Conservation (phyloP, 2,888 invertebrate genomes). For the Marasmarcha lunaedactyla region DNA sequence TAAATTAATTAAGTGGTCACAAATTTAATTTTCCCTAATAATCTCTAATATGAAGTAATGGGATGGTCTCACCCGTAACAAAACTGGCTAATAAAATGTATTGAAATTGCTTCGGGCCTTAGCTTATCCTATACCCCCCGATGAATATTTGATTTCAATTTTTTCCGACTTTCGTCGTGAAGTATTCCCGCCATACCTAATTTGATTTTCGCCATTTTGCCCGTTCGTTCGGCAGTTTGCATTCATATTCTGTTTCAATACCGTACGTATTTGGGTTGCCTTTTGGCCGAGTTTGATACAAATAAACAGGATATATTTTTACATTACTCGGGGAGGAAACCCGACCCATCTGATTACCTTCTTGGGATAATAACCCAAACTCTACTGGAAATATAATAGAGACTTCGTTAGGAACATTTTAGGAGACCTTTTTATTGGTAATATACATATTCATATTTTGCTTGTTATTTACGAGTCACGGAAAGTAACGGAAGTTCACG, state of each 20-base stretch:
- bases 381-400: constrained; percentile 22
- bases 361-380: constrained; percentile 53
- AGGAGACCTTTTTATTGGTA: constrained; percentile 8
- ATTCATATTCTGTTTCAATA: constrained; percentile 68
- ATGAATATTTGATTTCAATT: constrained; percentile 72
- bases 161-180: constrained; percentile 67
- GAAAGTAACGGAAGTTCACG: too few relatives aligned
- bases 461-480: too few relatives aligned
- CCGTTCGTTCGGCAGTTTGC: constrained; percentile 65
- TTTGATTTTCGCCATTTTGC: constrained; percentile 68
- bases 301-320: constrained; percentile 69
- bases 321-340: constrained; percentile 59
- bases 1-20: neutral
- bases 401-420: constrained; percentile 37
- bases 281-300: constrained; percentile 63
- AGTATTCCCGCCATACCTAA: constrained; percentile 70
- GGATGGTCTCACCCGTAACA: constrained; percentile 9
- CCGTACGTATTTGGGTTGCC: constrained; percentile 58
- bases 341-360: constrained; percentile 67
- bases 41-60: constrained; percentile 4
- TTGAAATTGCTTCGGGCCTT: constrained; percentile 63
- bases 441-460: too few relatives aligned
- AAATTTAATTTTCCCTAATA: neutral
- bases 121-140: constrained; percentile 70
- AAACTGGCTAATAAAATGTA: constrained; percentile 70